Evolutionary conservation across 2,888 invertebrate species (phyloP).

Genomic region (Tipula confusa): DNA sequence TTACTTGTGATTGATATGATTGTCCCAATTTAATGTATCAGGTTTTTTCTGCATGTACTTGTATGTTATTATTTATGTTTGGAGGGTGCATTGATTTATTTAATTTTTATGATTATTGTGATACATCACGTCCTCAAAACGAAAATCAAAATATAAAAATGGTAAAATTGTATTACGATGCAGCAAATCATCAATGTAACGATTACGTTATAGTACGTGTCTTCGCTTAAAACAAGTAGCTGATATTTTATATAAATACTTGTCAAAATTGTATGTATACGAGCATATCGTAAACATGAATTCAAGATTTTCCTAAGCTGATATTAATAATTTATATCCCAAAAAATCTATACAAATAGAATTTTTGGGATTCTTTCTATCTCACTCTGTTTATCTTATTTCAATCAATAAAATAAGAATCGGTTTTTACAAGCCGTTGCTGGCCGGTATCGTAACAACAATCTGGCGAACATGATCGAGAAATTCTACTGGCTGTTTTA

Average conservation of each 20-base stretch:
- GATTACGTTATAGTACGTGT: not conserved
- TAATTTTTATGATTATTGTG: not conserved
- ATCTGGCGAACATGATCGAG: too few species aligned
- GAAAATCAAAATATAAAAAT: not conserved
- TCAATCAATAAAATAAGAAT: too few species aligned
- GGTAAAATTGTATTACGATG: not conserved
- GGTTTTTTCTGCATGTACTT: not conserved
- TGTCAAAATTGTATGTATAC: too few species aligned
- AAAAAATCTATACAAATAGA: not conserved
- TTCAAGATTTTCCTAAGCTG: not conserved
- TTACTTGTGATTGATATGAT: slow-evolving; percentile 13
- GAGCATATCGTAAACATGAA: not conserved
- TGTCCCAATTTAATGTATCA: slow-evolving; percentile 16
- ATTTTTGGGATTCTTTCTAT: not conserved
- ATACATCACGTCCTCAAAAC: slow-evolving; percentile 5
- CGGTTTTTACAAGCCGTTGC: too few species aligned
- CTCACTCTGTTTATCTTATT: not conserved
- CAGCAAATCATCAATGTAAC: not conserved
- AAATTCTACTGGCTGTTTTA: too few species aligned
- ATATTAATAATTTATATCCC: not conserved
- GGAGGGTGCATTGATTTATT: not conserved
- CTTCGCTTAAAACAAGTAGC: not conserved
- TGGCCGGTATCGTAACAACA: too few species aligned
- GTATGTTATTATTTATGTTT: not conserved
- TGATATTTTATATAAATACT: not conserved